Evolutionary conservation across 2,888 invertebrate genomes (phyloP).

Genomic region (Cheilosia soror): DNA sequence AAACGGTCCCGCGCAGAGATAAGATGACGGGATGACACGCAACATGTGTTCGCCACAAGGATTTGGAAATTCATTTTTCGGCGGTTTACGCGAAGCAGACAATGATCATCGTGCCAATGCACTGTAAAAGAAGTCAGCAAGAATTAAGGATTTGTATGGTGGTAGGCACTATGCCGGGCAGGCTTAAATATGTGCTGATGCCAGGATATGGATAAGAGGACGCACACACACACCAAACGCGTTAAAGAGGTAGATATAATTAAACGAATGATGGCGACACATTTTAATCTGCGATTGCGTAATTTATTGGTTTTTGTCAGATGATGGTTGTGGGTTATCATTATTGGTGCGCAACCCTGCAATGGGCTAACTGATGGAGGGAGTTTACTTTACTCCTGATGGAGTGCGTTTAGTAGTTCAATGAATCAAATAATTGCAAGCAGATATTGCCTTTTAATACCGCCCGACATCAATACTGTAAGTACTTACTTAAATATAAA

Average conservation of each 20-base stretch:
- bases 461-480: too few species aligned
- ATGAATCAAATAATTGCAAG: too few species aligned
- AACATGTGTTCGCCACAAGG: constrained; percentile 74
- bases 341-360: too few species aligned
- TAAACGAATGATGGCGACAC: constrained; percentile 64
- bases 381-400: background rate
- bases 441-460: too few species aligned
- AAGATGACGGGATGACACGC: constrained; percentile 76
- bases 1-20: constrained; percentile 50
- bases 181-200: constrained; percentile 70
- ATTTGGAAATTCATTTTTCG: constrained; percentile 61
- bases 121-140: background rate
- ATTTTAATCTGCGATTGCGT: constrained; percentile 61
- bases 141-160: constrained; percentile 52
- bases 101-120: constrained; percentile 43
- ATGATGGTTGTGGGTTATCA: constrained; percentile 4
- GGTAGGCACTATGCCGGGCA: constrained; percentile 36
- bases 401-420: too few species aligned
- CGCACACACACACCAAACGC: constrained; percentile 27
- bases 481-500: too few species aligned
- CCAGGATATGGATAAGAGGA: constrained; percentile 68
- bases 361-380: background rate
- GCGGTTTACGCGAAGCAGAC: constrained; percentile 51
- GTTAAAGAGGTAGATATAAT: constrained; percentile 56
- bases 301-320: constrained; percentile 71